phyloP scores from a whole-genome alignment of 2,113 vertebrate species.

The Serinus canaria region DNA sequence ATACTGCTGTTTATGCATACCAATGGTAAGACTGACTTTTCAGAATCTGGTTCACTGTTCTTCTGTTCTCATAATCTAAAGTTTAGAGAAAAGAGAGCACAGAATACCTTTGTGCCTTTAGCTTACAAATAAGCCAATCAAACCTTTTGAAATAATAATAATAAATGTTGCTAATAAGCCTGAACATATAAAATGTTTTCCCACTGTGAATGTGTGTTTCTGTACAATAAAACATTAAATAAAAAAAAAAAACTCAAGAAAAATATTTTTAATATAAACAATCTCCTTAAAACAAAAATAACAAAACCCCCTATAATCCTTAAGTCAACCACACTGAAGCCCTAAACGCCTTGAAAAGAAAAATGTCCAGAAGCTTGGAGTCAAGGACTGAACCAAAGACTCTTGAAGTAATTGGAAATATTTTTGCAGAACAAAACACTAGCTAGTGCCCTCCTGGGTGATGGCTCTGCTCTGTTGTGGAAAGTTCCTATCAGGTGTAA shows the following conservation, averaged over 20 bases:
- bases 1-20: neutral
- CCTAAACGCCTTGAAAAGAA: constrained; percentile 66
- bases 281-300: neutral
- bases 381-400: neutral
- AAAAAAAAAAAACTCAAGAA: neutral
- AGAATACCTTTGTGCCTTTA: constrained; percentile 57
- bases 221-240: neutral
- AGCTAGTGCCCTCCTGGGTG: neutral
- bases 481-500: neutral
- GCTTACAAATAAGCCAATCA: constrained; percentile 67
- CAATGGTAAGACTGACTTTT: neutral
- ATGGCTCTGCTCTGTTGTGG: neutral
- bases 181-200: constrained; percentile 12
- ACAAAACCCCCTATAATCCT: constrained; percentile 48
- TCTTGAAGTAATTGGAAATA: neutral
- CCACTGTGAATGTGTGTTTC: neutral
- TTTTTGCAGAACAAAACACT: neutral
- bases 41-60: neutral
- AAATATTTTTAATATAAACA: constrained; percentile 16
- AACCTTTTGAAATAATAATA: constrained; percentile 55
- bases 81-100: constrained; percentile 53
- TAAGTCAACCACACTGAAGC: constrained; percentile 64
- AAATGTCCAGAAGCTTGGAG: constrained; percentile 62
- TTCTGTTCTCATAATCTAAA: constrained; percentile 66
- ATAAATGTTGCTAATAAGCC: constrained; percentile 7